Conservation (phyloP, 2,888 invertebrate species). For the Xanthorhoe spadicearia region DNA sequence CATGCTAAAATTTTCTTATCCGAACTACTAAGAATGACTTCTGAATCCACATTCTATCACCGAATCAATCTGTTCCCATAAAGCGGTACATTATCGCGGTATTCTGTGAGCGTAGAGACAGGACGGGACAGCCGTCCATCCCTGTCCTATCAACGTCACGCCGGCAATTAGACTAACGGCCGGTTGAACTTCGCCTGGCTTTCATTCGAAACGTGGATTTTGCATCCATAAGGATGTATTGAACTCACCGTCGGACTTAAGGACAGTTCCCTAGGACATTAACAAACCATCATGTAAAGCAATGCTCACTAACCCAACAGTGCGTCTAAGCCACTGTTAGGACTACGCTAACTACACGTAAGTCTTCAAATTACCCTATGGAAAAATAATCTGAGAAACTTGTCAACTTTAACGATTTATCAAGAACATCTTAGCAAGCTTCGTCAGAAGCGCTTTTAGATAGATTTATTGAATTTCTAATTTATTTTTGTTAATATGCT, state of each 20-base stretch:
- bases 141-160: conserved; percentile 64
- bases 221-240: conserved; percentile 28
- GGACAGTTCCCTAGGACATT: too few relatives aligned
- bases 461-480: too few relatives aligned
- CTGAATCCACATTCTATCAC: conserved; percentile 56
- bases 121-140: conserved; percentile 58
- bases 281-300: background rate
- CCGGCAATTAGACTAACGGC: conserved; percentile 75
- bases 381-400: too few relatives aligned
- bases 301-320: background rate
- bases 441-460: too few relatives aligned
- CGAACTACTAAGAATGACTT: conserved; percentile 28
- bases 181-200: conserved; percentile 52
- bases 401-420: too few relatives aligned
- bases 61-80: conserved; percentile 56
- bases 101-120: conserved; percentile 62
- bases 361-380: too few relatives aligned
- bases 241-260: background rate
- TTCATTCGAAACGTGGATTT: conserved; percentile 42
- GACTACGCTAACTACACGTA: too few relatives aligned
- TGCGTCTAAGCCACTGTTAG: background rate
- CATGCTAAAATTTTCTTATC: background rate
- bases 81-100: conserved; percentile 60
- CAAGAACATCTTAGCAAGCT: too few relatives aligned
- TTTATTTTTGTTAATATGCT: too few relatives aligned